Evolutionary conservation across 2,888 invertebrate genomes (phyloP).

Genomic region (Dryobota labecula): DNA sequence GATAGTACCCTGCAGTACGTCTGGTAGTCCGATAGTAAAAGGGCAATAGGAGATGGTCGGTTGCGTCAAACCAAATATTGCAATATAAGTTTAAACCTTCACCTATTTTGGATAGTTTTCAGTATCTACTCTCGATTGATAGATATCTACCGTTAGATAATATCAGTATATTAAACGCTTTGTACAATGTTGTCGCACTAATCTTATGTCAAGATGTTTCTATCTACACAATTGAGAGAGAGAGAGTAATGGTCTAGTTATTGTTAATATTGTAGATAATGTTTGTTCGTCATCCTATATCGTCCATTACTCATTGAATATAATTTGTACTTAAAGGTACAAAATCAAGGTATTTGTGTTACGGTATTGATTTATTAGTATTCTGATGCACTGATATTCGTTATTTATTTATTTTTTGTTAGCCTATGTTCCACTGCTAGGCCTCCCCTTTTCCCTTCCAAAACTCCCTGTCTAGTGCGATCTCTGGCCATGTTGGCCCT

Average conservation of each 20-base stretch:
- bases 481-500: too few relatives aligned
- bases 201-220: constrained; percentile 42
- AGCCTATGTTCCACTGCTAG: too few relatives aligned
- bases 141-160: constrained; percentile 21
- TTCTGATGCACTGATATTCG: neutral
- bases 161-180: constrained; percentile 23
- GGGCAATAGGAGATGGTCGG: too few relatives aligned
- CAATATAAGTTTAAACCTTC: constrained; percentile 47
- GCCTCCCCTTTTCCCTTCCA: too few relatives aligned
- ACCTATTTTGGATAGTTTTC: constrained; percentile 56
- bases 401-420: too few relatives aligned
- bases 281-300: neutral
- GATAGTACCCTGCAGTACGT: too few relatives aligned
- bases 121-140: constrained; percentile 25
- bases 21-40: too few relatives aligned
- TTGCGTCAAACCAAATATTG: constrained; percentile 19
- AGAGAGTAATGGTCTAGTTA: neutral
- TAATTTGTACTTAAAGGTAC: neutral
- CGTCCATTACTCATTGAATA: neutral
- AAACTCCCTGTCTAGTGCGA: too few relatives aligned
- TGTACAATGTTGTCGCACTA: constrained; percentile 32
- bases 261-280: neutral
- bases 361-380: neutral
- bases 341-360: neutral
- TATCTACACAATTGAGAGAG: constrained; percentile 1